Evolutionary conservation across 2,113 vertebrate species (phyloP).

Genomic region (Tyrannus savana): DNA sequence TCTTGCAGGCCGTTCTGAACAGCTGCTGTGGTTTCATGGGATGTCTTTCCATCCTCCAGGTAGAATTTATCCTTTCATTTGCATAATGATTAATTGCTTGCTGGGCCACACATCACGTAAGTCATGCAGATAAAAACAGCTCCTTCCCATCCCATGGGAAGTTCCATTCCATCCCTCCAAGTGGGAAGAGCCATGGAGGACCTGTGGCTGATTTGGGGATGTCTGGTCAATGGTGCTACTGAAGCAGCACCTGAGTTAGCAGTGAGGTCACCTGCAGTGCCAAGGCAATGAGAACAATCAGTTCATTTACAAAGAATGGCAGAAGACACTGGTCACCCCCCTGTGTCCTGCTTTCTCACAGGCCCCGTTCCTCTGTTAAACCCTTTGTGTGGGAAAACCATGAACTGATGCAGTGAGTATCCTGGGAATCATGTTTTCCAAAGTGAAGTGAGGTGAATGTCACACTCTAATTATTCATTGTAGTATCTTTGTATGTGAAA

Average conservation of each 20-base stretch:
- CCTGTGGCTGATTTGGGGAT: background rate
- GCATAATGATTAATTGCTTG: background rate
- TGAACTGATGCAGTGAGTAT: background rate
- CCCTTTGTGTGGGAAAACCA: rapidly evolving
- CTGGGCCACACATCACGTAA: background rate
- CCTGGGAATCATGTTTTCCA: background rate
- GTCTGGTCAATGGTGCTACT: background rate
- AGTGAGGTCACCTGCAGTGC: background rate
- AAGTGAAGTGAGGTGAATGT: background rate
- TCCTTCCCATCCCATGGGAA: background rate
- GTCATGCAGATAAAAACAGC: background rate
- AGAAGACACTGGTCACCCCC: background rate
- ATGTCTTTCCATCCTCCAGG: background rate
- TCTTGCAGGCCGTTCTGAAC: background rate
- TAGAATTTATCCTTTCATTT: background rate
- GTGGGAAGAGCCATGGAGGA: background rate
- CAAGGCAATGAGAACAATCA: background rate
- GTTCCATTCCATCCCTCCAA: background rate
- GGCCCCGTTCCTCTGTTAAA: background rate
- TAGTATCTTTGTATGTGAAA: background rate
- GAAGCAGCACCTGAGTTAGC: background rate
- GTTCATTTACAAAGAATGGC: background rate
- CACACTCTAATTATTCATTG: background rate
- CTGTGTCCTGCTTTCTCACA: background rate
- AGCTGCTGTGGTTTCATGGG: background rate